phyloP scores from a whole-genome alignment of 2,888 invertebrate genomes.

The Agrilus cyanescens region DNA sequence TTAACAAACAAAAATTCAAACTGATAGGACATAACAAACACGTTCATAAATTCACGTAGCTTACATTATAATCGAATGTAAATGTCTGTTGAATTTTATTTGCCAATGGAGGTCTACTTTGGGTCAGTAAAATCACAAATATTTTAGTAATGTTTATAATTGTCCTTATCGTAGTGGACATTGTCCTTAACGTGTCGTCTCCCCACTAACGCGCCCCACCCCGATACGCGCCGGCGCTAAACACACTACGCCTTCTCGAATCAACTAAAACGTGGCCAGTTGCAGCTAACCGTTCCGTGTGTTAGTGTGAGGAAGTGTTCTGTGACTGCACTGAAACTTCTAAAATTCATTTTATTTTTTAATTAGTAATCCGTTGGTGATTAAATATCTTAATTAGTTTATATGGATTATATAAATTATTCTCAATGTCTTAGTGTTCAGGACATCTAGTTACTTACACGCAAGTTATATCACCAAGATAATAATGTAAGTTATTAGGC shows the following conservation, averaged over 20 bases:
- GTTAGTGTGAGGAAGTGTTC: slow-evolving; percentile 10
- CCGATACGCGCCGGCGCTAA: slow-evolving; percentile 18
- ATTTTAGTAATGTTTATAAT: slow-evolving; percentile 9
- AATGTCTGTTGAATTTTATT: too few relatives aligned
- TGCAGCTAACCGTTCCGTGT: slow-evolving; percentile 15
- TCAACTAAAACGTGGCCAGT: slow-evolving; percentile 16
- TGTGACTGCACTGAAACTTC: slow-evolving; percentile 9
- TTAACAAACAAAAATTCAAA: too few relatives aligned
- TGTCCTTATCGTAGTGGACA: slow-evolving; percentile 15
- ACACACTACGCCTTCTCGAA: slow-evolving; percentile 15
- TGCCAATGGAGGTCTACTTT: background rate
- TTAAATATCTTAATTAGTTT: background rate
- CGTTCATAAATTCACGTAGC: too few relatives aligned
- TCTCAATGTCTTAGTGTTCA: too few relatives aligned
- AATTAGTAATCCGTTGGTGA: background rate
- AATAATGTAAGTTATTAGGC: too few relatives aligned
- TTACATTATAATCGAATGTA: too few relatives aligned
- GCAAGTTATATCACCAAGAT: too few relatives aligned
- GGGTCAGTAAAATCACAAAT: slow-evolving; percentile 6
- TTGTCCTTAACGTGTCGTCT: slow-evolving; percentile 15
- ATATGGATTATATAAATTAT: too few relatives aligned
- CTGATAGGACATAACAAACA: too few relatives aligned
- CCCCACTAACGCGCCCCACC: slow-evolving; percentile 15
- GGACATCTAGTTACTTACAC: too few relatives aligned
- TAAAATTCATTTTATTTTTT: slow-evolving; percentile 1